Percentiles rank a stretch among this genome's conserved stretches.
phyloP scores from a whole-genome alignment of 2,888 invertebrate species.

The Chrysolina haemoptera region DNA sequence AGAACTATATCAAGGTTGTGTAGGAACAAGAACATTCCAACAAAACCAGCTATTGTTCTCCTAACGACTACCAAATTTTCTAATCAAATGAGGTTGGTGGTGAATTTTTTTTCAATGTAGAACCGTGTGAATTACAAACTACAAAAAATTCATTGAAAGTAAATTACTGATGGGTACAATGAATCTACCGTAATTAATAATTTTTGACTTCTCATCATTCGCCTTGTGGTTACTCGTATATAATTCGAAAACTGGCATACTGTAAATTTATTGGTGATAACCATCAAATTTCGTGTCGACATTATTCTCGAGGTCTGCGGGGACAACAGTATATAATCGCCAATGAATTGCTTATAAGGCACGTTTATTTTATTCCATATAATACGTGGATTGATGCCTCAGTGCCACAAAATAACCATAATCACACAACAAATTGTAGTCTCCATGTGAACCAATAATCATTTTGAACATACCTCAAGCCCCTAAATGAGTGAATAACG shows the following conservation, averaged over 20 bases:
- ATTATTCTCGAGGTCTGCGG: conserved; percentile 8
- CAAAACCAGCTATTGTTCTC: no score
- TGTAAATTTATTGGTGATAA: conserved; percentile 1
- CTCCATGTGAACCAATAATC: background rate
- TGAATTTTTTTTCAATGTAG: no score
- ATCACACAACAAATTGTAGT: conserved; percentile 2
- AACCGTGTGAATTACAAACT: no score
- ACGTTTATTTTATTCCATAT: conserved; percentile 14
- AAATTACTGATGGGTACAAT: no score
- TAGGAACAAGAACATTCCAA: no score
- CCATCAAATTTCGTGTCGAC: conserved; percentile 17
- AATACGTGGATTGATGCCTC: conserved; percentile 9
- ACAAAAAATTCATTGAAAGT: no score
- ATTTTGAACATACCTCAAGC: background rate
- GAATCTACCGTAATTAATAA: background rate
- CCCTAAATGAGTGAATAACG: conserved; percentile 9
- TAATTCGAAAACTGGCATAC: background rate
- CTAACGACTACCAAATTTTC: no score
- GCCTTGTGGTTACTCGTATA: background rate
- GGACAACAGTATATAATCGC: conserved; percentile 9
- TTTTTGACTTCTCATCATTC: background rate
- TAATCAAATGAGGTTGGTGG: no score
- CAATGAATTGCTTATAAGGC: background rate
- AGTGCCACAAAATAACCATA: background rate
- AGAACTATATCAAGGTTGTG: no score